A percentile compares a stretch with the other conserved stretches of the same genome.
phyloP scores from a whole-genome alignment of 92 coral and sea anemone genomes.

The Zoanthus sansibaricus region DNA sequence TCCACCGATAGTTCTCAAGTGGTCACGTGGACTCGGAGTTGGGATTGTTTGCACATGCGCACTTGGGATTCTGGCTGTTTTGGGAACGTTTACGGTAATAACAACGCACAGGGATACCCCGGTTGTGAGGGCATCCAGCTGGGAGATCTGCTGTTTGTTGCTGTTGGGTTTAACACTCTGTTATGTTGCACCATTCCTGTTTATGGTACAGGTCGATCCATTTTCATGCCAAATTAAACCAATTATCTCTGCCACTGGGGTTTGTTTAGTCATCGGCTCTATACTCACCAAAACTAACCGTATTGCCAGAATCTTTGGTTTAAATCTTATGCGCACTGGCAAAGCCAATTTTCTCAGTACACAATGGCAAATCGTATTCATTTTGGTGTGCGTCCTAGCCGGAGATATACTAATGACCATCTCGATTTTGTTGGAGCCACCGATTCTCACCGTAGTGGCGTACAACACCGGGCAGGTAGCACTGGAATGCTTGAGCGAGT shows the following conservation, averaged over 20 bases:
- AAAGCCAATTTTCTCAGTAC: conserved; percentile 65
- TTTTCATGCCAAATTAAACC: conserved; percentile 64
- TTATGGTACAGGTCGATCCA: conserved; percentile 54
- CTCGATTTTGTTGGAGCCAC: conserved; percentile 68
- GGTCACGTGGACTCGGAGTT: conserved; percentile 64
- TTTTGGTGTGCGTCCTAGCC: conserved; percentile 54
- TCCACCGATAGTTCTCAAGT: conserved; percentile 58
- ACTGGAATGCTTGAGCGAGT: conserved; percentile 62
- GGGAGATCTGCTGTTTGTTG: conserved; percentile 69
- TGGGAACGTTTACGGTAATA: conserved; percentile 61
- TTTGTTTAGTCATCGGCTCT: conserved; percentile 75
- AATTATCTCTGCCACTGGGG: conserved; percentile 67
- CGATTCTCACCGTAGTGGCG: conserved; percentile 47
- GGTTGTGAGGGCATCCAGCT: conserved; percentile 83
- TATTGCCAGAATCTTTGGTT: conserved; percentile 85
- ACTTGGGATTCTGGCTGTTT: conserved; percentile 58
- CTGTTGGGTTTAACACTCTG: conserved; percentile 71
- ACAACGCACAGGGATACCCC: conserved; percentile 69
- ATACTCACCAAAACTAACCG: conserved; percentile 84
- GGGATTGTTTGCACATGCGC: conserved; percentile 59
- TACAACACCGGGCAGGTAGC: conserved; percentile 53
- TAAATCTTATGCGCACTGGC: conserved; percentile 81
- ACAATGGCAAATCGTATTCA: conserved; percentile 73
- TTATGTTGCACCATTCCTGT: conserved; percentile 46
- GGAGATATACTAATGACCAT: conserved; percentile 56